phyloP scores from a whole-genome alignment of 92 coral and sea anemone species.

The Epizoanthus illoricatus region DNA sequence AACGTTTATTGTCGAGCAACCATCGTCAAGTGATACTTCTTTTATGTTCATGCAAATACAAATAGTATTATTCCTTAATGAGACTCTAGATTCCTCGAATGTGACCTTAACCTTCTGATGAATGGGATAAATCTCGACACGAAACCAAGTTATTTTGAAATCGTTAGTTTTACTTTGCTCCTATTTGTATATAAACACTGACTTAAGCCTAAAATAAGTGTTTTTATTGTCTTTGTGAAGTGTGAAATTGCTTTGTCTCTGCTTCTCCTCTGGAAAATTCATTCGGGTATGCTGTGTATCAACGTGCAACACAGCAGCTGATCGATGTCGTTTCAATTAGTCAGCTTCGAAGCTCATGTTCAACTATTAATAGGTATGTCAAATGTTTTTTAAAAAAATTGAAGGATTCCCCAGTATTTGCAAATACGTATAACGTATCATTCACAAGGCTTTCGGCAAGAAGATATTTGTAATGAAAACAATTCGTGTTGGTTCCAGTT shows the following conservation, averaged over 20 bases:
- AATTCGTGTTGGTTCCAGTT: slow-evolving; percentile 17
- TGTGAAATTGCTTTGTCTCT: slow-evolving; percentile 23
- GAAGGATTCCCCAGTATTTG: neutral
- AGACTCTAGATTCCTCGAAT: neutral
- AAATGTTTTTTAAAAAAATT: slow-evolving; percentile 12
- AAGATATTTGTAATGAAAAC: slow-evolving; percentile 28
- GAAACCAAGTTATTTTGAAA: slow-evolving; percentile 19
- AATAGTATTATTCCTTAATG: slow-evolving; percentile 1
- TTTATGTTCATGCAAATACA: neutral
- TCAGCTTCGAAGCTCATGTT: neutral
- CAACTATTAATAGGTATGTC: neutral
- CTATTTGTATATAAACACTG: slow-evolving; percentile 10
- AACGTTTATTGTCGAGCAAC: slow-evolving; percentile 3
- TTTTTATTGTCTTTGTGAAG: slow-evolving; percentile 35
- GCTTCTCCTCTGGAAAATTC: neutral
- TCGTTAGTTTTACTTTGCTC: slow-evolving; percentile 15
- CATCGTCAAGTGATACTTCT: neutral
- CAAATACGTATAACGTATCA: neutral
- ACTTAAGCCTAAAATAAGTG: slow-evolving; percentile 29
- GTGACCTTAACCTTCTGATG: slow-evolving; percentile 37
- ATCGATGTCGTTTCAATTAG: neutral
- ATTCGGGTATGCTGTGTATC: neutral
- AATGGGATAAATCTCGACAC: slow-evolving; percentile 42
- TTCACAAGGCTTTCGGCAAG: neutral
- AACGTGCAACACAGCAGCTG: too few species aligned